Percentiles rank a stretch among this genome's conserved stretches.
Conservation (phyloP, 1,140 invertebrate species). For the Drosophila guanche region DNA sequence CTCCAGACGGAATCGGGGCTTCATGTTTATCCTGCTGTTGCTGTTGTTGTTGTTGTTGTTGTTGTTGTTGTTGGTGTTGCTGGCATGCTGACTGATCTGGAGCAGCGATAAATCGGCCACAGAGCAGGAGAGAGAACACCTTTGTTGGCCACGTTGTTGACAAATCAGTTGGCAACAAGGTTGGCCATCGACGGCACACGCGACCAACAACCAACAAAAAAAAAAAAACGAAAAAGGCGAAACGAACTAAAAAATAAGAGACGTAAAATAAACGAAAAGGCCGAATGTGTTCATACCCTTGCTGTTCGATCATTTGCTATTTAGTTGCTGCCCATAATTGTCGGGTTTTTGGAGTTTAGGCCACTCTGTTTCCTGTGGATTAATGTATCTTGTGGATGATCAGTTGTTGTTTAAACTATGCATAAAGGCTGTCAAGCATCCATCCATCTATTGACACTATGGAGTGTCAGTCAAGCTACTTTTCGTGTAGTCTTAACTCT, state of each 20-base stretch:
- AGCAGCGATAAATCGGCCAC: constrained; percentile 69
- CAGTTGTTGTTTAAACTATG: too few species aligned
- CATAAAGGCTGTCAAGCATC: too few species aligned
- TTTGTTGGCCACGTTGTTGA: constrained; percentile 77
- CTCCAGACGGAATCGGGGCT: constrained; percentile 15
- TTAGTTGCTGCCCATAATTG: too few species aligned
- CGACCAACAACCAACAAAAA: constrained; percentile 35
- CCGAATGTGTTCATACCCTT: constrained; percentile 20
- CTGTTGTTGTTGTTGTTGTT: constrained; percentile 21
- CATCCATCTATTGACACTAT: too few species aligned
- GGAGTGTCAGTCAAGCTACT: too few species aligned
- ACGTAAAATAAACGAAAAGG: constrained; percentile 15
- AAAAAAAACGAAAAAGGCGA: constrained; percentile 1
- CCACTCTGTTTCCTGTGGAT: too few species aligned
- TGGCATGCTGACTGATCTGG: constrained; percentile 66
- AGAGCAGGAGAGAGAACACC: constrained; percentile 43
- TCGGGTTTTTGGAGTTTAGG: too few species aligned
- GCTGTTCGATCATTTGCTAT: too few species aligned
- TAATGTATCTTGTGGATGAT: too few species aligned
- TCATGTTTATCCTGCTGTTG: constrained; percentile 40
- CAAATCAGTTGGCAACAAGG: constrained; percentile 70
- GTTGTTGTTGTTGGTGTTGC: constrained; percentile 37
- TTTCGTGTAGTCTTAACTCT: too few species aligned
- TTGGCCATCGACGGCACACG: constrained; percentile 69
- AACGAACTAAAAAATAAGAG: constrained; percentile 6